Evolutionary conservation across 2,113 vertebrate genomes (phyloP).

Genomic region (Cinclus cinclus): DNA sequence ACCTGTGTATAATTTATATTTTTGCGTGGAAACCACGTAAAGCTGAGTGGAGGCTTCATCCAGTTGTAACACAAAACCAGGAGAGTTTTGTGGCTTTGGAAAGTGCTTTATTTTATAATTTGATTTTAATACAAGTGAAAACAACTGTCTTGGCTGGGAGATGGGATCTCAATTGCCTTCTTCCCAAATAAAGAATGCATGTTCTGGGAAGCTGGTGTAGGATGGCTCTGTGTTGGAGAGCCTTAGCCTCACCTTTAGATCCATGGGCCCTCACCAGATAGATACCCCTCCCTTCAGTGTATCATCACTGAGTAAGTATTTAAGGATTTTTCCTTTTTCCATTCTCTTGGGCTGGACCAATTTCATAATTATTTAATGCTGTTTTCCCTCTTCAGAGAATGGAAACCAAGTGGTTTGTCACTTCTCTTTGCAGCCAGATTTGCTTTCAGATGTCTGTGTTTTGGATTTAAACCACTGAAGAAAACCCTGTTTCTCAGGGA

Average conservation of each 20-base stretch:
- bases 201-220: not conserved
- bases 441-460: not conserved
- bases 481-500: slow-evolving; percentile 8
- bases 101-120: not conserved
- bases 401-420: not conserved
- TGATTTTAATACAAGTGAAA: slow-evolving; percentile 21
- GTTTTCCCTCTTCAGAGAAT: not conserved
- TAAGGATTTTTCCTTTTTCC: not conserved
- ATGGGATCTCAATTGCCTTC: not conserved
- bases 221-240: not conserved
- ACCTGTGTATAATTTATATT: not conserved
- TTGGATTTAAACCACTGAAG: not conserved
- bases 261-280: not conserved
- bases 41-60: not conserved
- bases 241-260: not conserved
- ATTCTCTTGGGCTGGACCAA: not conserved
- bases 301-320: not conserved
- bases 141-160: not conserved
- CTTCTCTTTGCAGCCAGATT: not conserved
- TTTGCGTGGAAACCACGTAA: not conserved
- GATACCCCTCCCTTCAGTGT: not conserved
- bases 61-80: not conserved
- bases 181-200: not conserved
- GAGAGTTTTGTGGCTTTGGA: not conserved
- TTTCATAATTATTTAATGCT: not conserved